A percentile compares a stretch with the other conserved stretches of the same genome.
phyloP scores from a whole-genome alignment of 2,797 vertebrate species.

The Sebastiscus tertius region DNA sequence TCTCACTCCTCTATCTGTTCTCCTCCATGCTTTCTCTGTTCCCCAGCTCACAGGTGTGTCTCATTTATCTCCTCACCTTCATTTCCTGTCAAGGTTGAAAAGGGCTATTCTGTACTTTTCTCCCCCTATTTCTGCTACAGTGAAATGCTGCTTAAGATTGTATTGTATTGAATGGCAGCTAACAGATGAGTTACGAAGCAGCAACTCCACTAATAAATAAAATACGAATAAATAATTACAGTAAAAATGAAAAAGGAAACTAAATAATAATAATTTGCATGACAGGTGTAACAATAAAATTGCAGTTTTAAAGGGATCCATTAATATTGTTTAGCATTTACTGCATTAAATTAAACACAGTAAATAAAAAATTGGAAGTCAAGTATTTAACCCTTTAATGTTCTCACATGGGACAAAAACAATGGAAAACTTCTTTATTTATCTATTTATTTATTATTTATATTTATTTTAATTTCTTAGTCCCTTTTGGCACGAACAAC shows the following conservation, averaged over 20 bases:
- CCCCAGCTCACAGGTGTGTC: neutral
- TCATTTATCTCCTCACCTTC: neutral
- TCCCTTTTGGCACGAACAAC: too few species aligned
- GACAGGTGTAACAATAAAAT: neutral
- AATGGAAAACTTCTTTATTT: too few species aligned
- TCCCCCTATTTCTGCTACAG: neutral
- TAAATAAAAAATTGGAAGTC: too few species aligned
- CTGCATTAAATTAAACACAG: too few species aligned
- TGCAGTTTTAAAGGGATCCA: neutral
- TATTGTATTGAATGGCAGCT: neutral
- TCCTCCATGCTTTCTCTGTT: rapidly evolving
- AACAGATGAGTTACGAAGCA: too few species aligned
- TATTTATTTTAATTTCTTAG: too few species aligned
- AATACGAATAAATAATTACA: neutral
- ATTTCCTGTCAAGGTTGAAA: neutral
- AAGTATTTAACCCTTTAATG: too few species aligned
- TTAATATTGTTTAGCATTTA: too few species aligned
- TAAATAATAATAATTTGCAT: neutral
- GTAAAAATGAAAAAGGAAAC: neutral
- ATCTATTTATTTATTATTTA: too few species aligned
- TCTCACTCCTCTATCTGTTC: neutral
- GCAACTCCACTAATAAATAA: neutral
- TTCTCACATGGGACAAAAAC: too few species aligned
- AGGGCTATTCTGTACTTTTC: neutral
- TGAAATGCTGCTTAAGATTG: neutral